Evolutionary conservation across 2,888 invertebrate species (phyloP), one percentile per base, ranked within the genome.

Genomic region (Timema cristinae): DNA sequence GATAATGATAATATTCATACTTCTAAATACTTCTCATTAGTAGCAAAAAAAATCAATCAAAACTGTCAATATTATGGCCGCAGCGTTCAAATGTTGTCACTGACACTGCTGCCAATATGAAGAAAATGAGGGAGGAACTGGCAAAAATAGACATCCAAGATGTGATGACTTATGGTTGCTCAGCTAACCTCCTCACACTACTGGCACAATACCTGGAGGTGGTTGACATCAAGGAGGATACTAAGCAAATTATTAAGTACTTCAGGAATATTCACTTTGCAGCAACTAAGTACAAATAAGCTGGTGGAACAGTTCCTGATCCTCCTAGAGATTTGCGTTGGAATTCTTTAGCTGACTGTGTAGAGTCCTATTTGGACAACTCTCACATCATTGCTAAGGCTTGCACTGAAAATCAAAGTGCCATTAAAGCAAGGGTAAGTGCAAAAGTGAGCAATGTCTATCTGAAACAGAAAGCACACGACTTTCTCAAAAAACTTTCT

Each of bases 221-320:
- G 15, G 10, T 50, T 5, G 13, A 50, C 50, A 51, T 70, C 15
- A 70, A 49, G 15, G 70, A 70, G 47, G 5, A 66, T 51, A 16
- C 66, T 50, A 66, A 54, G 0, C n/a, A 68, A 13, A 13, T 68
- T 6, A 68, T 52, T 9, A 70, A 67, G 51, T 70, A 70, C 50
- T 70, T 70, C 66, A 52, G 11, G 15, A 70, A 70, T 50, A 66
- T 6, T 50, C 48, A 66, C 32, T 66, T 70, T 51, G 66, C 70
- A 70, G 66, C 70, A n/a, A 0, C 5, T 7, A 67, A 50, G 32
- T 70, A 70, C 52, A 63, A 66, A 32, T 51, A 67, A 51, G n/a
- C 48, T 6, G 70, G 50, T 10, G 66, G 51, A 66, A 70, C 66
- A 67, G 50, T 49, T 50, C 67, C 50, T 49, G 67, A 5, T 67